Evolutionary conservation across 1,140 invertebrate species (phyloP), one percentile per base, ranked within the genome.

Genomic region (Sycophaga agraensis): DNA sequence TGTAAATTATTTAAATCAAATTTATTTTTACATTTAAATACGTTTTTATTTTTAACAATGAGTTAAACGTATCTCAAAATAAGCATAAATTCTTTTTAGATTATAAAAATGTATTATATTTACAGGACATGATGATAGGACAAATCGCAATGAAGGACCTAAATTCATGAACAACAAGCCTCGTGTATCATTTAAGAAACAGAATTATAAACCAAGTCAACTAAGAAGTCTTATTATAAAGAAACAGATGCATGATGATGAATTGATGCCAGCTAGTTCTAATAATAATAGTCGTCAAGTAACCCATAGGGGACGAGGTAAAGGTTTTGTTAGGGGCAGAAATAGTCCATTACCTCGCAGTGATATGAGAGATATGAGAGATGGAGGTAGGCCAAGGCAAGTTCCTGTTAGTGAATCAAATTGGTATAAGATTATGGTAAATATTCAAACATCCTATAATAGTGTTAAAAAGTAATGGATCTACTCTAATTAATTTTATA

Each of bases 351-450:
- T 73, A 12, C 69, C 73, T 2, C 61, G 60, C 2, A 65, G 59
- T 37, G 49, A 64, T 14, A 57, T 59, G 6, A 67, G 69, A 61
- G 55, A 53, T 28, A n/a, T n/a, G n/a, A n/a, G n/a, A n/a, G n/a
- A n/a, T n/a, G n/a, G n/a, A n/a, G 57, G 58, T 7, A 40, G 57
- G n/a, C 26, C 22, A 6, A 43, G 40, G 57, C 28, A 26, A 37
- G 21, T 42, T 59, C 43, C 56, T 17, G 1, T 70, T 1, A 53
- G 39, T 6, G 68, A 72, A 24, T 37, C 82, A 5, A 82, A 79
- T 24, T 88, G 85, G 85, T 88, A 85, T 71, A 84, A 83, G 76
- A 78, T 88, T 7, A 81, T 74, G n/a, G 82, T 84, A 75, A 77
- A 81, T 71, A 21, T 59, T 56, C 17, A 42, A 31, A 11, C 59